phyloP scores from a whole-genome alignment of 2,797 vertebrate genomes.

The Pachyuromys duprasi region DNA sequence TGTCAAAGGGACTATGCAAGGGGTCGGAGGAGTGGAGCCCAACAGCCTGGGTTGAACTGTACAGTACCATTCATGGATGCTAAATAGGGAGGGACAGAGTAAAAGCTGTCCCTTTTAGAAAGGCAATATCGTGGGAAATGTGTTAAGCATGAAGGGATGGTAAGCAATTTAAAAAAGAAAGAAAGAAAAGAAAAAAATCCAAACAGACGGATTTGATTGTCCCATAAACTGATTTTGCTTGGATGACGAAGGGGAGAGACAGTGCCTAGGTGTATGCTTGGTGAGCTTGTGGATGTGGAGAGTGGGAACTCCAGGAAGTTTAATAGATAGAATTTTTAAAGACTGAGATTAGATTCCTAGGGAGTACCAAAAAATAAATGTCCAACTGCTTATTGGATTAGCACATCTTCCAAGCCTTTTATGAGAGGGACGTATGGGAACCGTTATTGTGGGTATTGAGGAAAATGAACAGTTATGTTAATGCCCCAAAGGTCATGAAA shows the following conservation, averaged over 20 bases:
- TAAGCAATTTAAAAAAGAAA: not conserved
- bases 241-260: not conserved
- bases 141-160: not conserved
- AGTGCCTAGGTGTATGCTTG: not conserved
- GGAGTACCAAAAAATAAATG: conserved; percentile 18
- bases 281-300: not conserved
- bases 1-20: not conserved
- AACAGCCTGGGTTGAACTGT: not conserved
- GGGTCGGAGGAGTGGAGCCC: not conserved
- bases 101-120: not conserved
- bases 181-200: not conserved
- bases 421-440: not conserved
- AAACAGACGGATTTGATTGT: not conserved
- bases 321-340: not conserved
- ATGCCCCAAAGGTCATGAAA: not conserved
- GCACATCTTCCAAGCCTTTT: not conserved
- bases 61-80: not conserved
- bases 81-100: not conserved
- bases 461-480: not conserved
- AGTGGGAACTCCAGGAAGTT: not conserved
- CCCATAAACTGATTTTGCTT: not conserved
- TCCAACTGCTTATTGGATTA: not conserved
- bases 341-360: not conserved
- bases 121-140: not conserved
- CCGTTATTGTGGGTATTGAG: not conserved